These are phyloP conservation scores for Upupa epops DNA, from an alignment of 2,113 vertebrate species.

Conservation along the genomic window DNA sequence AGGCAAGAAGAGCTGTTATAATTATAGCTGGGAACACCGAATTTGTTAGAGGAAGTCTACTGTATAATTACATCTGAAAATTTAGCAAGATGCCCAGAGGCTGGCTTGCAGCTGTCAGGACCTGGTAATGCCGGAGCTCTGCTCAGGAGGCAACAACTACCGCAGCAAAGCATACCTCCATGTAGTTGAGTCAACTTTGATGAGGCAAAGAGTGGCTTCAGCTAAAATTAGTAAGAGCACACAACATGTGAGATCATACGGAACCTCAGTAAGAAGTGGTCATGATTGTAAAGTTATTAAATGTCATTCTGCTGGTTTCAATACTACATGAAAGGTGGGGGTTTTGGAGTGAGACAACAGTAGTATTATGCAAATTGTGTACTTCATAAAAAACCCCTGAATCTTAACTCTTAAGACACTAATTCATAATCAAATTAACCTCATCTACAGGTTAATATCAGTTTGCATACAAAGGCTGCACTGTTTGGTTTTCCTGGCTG, in stretches of 20 bases:
- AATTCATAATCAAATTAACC: background rate
- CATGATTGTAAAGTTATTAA: background rate
- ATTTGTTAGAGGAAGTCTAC: conserved; percentile 83
- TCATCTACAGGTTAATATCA: background rate
- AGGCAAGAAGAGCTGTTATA: conserved; percentile 78
- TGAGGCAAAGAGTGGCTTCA: conserved; percentile 20
- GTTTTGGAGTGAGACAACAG: background rate
- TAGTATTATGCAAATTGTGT: background rate
- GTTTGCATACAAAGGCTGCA: background rate
- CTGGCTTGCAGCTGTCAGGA: conserved; percentile 81
- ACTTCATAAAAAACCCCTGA: background rate
- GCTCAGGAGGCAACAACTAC: conserved; percentile 60
- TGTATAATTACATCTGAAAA: conserved; percentile 84
- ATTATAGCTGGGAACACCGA: conserved; percentile 78
- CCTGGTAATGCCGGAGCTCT: conserved; percentile 69
- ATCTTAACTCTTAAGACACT: background rate
- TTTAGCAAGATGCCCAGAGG: conserved; percentile 82
- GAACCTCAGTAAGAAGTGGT: background rate
- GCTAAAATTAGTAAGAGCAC: background rate
- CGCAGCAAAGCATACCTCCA: conserved; percentile 45
- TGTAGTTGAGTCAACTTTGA: background rate
- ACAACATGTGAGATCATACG: background rate
- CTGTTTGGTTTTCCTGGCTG: background rate
- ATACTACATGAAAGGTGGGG: background rate
- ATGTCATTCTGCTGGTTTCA: background rate